phyloP scores from a whole-genome alignment of 2,113 vertebrate species.

The Bucco capensis region DNA sequence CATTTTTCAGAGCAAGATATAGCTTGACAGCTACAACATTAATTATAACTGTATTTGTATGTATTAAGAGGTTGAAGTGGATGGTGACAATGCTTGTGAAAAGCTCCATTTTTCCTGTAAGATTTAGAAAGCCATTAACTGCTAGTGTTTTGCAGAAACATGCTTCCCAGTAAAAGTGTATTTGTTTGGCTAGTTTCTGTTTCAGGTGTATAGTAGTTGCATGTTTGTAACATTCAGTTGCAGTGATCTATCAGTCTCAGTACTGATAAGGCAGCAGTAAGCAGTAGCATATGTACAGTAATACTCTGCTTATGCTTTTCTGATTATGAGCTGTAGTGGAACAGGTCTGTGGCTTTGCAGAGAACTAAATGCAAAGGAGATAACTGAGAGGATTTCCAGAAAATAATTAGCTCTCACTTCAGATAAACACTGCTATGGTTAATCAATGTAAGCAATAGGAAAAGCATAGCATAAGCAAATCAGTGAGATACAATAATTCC shows the following conservation, averaged over 20 bases:
- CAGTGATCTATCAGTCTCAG: not conserved
- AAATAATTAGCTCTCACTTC: not conserved
- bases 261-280: not conserved
- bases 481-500: not conserved
- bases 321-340: not conserved
- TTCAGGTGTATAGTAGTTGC: not conserved
- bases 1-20: not conserved
- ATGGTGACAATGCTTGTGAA: not conserved
- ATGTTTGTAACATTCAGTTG: not conserved
- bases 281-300: not conserved
- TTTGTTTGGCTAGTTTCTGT: not conserved
- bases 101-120: not conserved
- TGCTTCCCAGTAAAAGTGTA: not conserved
- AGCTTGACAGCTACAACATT: not conserved
- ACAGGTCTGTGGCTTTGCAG: not conserved
- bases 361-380: not conserved
- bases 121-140: not conserved
- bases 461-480: not conserved
- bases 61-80: not conserved
- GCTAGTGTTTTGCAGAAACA: not conserved
- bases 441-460: not conserved
- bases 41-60: not conserved
- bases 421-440: not conserved
- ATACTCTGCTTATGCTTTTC: not conserved
- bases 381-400: not conserved